Base-by-base conservation (phyloP, 2,888 invertebrate genomes). In the Drosophila anomelani region DNA sequence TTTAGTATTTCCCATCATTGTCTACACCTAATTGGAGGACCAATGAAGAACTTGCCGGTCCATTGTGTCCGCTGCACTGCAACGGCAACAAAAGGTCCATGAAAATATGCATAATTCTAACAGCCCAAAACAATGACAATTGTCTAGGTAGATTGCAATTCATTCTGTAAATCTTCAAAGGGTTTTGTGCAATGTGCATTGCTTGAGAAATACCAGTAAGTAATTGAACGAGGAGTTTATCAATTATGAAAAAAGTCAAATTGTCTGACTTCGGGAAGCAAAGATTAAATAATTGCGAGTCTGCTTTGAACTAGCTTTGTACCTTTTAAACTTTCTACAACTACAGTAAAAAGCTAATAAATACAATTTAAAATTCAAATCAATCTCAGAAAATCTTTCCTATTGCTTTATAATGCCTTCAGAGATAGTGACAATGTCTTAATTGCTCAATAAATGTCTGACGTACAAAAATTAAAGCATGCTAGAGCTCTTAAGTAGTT, bases 111-210 rank as follows among this genome's bases (percentile, higher is more conserved):
- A 83, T 79, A 80, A 85, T 83, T 83, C 79, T 56, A 64, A 39
- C 59, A 64, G 39, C 10, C 63, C 75, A 76, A 79, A 79, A 85
- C 83, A 83, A 80, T 79, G 86, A 80, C 83, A 83, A 85, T 79
- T 79, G 70, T 73, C 72, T 59, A 60, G 67, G 62, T 49, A 12
- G 47, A 73, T 75, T 68, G 77, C 59, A 58, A 73, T 71, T 54
- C 29, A 53, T 53, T 39, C 46, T 36, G 43, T 41, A 34, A 23
- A 43, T 49, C 46, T 41, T 44, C 55, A 43, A 36, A 36, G 17
- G 49, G 17, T 34, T 46, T 61, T 66, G 62, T 53, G 62, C 38
- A 46, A 62, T 34, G 15, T 36, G 49, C 9, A 43, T 34, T 36
- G 49, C 64, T 12, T 34, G 23, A 68, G 66, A 55, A 49, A n/a